phyloP scores from a whole-genome alignment of 1,140 invertebrate genomes.

The Latrodectus geometricus region DNA sequence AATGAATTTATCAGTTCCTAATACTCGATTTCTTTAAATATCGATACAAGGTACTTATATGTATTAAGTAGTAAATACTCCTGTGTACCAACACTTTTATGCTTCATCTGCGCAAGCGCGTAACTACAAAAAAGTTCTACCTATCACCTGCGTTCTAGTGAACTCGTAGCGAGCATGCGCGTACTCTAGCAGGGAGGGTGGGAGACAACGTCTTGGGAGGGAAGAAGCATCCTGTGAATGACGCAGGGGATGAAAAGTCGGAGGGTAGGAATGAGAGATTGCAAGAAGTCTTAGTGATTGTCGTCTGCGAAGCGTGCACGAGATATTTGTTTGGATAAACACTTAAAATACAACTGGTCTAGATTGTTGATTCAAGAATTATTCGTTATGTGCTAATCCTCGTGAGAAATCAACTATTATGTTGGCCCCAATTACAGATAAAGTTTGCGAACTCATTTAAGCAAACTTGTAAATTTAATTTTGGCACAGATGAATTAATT shows the following conservation, averaged over 20 bases:
- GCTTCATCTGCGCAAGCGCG: constrained; percentile 35
- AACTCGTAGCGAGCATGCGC: constrained; percentile 15
- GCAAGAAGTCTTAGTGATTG: constrained; percentile 26
- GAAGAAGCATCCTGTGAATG: constrained; percentile 26
- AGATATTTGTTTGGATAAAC: constrained; percentile 58
- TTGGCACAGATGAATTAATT: too few species aligned
- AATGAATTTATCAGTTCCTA: neutral
- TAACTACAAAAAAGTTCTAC: constrained; percentile 42
- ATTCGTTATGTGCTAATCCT: constrained; percentile 8
- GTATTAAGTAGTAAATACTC: constrained; percentile 14
- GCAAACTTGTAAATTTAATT: too few species aligned
- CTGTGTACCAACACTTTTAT: constrained; percentile 50
- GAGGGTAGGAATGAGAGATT: constrained; percentile 5
- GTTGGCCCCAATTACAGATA: neutral
- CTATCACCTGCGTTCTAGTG: constrained; percentile 48
- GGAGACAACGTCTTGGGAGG: neutral
- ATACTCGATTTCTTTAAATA: neutral
- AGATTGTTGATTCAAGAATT: constrained; percentile 11
- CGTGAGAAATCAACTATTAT: constrained; percentile 4
- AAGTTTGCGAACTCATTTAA: too few species aligned
- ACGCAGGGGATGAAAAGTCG: constrained; percentile 1
- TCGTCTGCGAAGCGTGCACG: constrained; percentile 27
- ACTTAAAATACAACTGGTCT: constrained; percentile 33
- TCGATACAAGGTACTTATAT: neutral
- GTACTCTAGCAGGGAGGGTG: neutral